phyloP scores from a whole-genome alignment of 2,113 vertebrate species.

The Pionites leucogaster region DNA sequence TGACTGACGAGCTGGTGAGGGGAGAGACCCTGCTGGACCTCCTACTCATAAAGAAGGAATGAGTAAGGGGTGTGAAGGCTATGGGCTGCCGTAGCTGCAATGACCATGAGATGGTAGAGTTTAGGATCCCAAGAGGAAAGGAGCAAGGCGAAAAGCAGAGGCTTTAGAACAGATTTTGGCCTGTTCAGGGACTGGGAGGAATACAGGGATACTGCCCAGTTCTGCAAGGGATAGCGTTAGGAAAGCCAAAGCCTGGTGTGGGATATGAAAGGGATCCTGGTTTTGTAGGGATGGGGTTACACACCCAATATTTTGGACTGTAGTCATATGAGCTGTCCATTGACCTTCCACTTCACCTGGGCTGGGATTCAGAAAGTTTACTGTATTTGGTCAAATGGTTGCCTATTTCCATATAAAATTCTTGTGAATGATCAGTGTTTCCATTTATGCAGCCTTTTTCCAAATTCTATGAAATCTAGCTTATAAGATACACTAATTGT shows the following conservation, averaged over 20 bases:
- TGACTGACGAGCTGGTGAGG: neutral
- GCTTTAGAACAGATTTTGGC: neutral
- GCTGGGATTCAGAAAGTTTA: neutral
- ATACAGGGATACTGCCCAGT: accelerated
- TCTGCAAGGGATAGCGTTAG: neutral
- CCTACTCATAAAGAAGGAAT: neutral
- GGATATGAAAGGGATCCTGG: neutral
- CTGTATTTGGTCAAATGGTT: neutral
- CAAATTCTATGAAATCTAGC: neutral
- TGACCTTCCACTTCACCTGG: neutral
- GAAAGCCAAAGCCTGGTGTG: neutral
- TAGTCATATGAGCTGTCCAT: neutral
- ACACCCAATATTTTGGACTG: neutral
- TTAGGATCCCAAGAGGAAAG: neutral
- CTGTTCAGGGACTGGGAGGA: neutral
- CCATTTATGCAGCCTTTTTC: neutral
- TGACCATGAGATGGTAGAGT: neutral
- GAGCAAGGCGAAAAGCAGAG: neutral
- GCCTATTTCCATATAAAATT: neutral
- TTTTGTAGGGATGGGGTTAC: neutral
- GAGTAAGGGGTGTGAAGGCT: neutral
- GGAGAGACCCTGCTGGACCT: neutral
- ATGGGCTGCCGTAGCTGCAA: neutral
- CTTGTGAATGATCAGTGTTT: neutral
- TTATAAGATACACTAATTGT: neutral